Base-by-base conservation (phyloP, 2,888 invertebrate genomes). In the Eurois occulta region DNA sequence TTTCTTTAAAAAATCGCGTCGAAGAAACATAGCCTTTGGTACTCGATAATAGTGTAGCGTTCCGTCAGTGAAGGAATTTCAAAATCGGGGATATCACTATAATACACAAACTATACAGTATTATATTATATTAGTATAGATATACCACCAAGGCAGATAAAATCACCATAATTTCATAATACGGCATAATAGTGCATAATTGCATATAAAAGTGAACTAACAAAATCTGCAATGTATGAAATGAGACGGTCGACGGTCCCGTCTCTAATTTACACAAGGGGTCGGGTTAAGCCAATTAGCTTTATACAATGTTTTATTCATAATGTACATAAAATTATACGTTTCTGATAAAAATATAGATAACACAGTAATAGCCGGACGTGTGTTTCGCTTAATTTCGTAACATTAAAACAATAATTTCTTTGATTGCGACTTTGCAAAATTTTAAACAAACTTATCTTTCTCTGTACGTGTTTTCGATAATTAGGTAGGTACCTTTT, bases 251-350 rank as follows among this genome's bases (percentile, higher is more conserved):
- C n/a, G 32, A n/a, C 8, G 43, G 38, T 38, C n/a, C 38, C 46
- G 7, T 67, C 46, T 79, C 75, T 64, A 18, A 70, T 79, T 76
- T 76, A 65, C 69, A 64, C 24, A 72, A 35, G 58, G 77, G 87
- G 71, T 75, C 52, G 72, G 62, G 46, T 55, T 64, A 68, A 79
- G 64, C 70, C 77, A 88, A 85, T 84, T 78, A 86, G 72, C 77
- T 79, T 60, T 41, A 75, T 70, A 70, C 11, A 77, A 84, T 82
- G 70, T 84, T 88, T 80, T 73, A 82, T 82, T 88, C 77, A 82
- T 78, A 64, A 67, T 21, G 58, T 73, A 80, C 72, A 66, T 70
- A 68, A 75, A 38, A 76, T 77, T 77, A 74, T 74, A 78, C 69
- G 78, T 78, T 72, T 86, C 67, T 62, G 65, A 83, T 83, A 76